Conservation (phyloP, 2,888 invertebrate species). For the Cephus runcator region DNA sequence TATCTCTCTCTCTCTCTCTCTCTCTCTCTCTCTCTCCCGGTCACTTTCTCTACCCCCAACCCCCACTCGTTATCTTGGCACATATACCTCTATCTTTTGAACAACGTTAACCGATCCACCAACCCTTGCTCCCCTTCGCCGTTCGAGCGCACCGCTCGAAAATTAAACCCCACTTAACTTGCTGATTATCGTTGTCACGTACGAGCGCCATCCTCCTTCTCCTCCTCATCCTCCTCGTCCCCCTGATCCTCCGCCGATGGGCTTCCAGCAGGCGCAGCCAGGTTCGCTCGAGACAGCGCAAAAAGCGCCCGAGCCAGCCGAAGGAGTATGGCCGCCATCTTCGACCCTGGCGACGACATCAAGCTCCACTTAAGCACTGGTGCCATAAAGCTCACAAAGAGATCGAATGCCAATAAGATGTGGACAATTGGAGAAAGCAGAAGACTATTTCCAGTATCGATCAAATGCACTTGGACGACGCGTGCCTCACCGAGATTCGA, state of each 20-base stretch:
- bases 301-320: neutral
- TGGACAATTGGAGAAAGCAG: too few species aligned
- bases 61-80: neutral
- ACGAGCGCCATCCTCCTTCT: conserved; percentile 38
- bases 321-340: too few species aligned
- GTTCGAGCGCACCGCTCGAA: conserved; percentile 53
- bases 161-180: conserved; percentile 62
- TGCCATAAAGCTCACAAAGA: too few species aligned
- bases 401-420: too few species aligned
- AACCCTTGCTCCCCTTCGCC: conserved; percentile 33
- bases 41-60: conserved; percentile 19
- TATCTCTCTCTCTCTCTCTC: conserved; percentile 19
- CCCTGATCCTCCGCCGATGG: neutral
- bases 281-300: neutral
- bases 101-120: conserved; percentile 2
- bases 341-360: too few species aligned
- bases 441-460: too few species aligned
- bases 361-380: too few species aligned
- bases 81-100: neutral
- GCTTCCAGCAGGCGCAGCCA: neutral
- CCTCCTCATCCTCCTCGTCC: conserved; percentile 2
- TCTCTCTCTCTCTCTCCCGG: conserved; percentile 17
- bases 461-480: too few species aligned
- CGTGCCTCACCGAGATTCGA: too few species aligned
- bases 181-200: conserved; percentile 63